Conservation (phyloP, 2,888 invertebrate species). For the Euclidia mi region DNA sequence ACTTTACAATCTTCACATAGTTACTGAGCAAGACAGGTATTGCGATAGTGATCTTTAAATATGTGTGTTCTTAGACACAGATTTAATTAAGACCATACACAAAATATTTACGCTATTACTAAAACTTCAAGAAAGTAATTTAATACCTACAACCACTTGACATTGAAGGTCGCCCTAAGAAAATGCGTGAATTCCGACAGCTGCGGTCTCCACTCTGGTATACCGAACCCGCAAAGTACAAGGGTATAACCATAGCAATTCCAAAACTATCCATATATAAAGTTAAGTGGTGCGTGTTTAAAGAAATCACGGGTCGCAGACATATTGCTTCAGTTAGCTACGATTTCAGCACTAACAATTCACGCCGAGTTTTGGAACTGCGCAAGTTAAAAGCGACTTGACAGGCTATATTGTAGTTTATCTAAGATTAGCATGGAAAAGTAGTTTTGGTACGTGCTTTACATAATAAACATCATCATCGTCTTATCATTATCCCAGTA, state of each 20-base stretch:
- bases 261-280: constrained; percentile 79
- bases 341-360: constrained; percentile 70
- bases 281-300: constrained; percentile 76
- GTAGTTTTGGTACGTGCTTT: too few relatives aligned
- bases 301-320: constrained; percentile 72
- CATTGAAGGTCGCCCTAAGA: not conserved
- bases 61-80: too few relatives aligned
- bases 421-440: not conserved
- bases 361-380: constrained; percentile 51
- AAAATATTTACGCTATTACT: too few relatives aligned
- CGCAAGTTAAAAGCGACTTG: constrained; percentile 41
- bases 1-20: too few relatives aligned
- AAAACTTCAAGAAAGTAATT: too few relatives aligned
- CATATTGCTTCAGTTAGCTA: constrained; percentile 72
- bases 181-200: constrained; percentile 10
- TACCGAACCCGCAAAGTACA: constrained; percentile 40
- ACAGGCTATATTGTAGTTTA: not conserved
- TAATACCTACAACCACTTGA: too few relatives aligned
- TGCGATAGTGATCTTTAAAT: too few relatives aligned
- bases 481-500: too few relatives aligned
- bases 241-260: constrained; percentile 46
- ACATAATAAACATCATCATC: too few relatives aligned
- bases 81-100: too few relatives aligned
- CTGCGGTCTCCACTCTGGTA: constrained; percentile 31
- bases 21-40: too few relatives aligned